These are phyloP conservation scores for Phoenoteleia sp. DNA, from an alignment of 2,888 invertebrate species.

Conservation along the genomic window DNA sequence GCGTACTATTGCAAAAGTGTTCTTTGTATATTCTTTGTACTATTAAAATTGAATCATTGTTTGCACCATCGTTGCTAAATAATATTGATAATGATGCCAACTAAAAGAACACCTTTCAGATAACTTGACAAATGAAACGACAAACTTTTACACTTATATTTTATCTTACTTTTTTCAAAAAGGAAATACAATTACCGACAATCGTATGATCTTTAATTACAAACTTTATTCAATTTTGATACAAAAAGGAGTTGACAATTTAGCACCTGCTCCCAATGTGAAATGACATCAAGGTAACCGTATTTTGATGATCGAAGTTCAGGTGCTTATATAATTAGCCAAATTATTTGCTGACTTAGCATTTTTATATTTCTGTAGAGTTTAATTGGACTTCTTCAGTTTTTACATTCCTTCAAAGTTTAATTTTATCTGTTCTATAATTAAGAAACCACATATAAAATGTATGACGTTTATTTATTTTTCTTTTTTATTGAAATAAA, in stretches of 20 bases:
- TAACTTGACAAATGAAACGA: constrained; percentile 6
- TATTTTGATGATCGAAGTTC: not conserved
- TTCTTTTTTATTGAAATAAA: too few relatives aligned
- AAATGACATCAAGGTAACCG: constrained; percentile 10
- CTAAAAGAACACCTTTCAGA: not conserved
- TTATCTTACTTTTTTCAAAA: too few relatives aligned
- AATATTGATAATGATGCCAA: constrained; percentile 33
- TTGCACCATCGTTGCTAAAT: constrained; percentile 45
- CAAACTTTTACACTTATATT: not conserved
- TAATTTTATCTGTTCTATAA: too few relatives aligned
- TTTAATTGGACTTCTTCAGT: too few relatives aligned
- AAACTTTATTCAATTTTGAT: not conserved
- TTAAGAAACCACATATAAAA: too few relatives aligned
- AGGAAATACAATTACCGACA: not conserved
- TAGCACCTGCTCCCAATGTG: constrained; percentile 7
- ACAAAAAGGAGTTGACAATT: not conserved
- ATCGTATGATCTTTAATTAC: constrained; percentile 7
- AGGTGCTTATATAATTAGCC: not conserved
- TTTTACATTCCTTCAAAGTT: too few relatives aligned
- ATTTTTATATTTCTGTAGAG: too few relatives aligned
- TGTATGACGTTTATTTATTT: too few relatives aligned
- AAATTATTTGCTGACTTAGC: not conserved
- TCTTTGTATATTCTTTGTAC: constrained; percentile 48
- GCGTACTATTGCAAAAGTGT: constrained; percentile 39
- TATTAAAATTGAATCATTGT: constrained; percentile 59